Percentiles rank a stretch among this genome's conserved stretches.
These are phyloP conservation scores for Latrodectus geometricus DNA, from an alignment of 1,140 invertebrate genomes.

Conservation along the genomic window DNA sequence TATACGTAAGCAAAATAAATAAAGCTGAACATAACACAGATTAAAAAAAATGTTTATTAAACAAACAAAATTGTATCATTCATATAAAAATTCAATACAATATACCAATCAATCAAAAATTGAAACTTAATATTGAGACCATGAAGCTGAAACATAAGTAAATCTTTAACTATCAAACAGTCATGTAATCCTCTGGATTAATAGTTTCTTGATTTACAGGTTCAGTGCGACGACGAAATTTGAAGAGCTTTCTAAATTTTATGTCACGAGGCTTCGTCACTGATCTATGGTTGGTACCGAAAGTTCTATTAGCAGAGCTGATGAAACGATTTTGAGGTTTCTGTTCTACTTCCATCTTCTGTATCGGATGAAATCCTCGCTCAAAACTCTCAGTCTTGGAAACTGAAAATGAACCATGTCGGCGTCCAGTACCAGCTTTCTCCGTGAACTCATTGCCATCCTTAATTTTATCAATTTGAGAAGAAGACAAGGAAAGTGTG, in stretches of 20 bases:
- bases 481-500: constrained; percentile 37
- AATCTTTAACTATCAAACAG: constrained; percentile 20
- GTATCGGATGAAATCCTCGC: background rate
- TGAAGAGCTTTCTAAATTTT: constrained; percentile 46
- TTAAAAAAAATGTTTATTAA: no score
- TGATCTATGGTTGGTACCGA: constrained; percentile 50
- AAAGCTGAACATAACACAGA: no score
- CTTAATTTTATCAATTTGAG: constrained; percentile 28
- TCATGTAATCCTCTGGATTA: constrained; percentile 49
- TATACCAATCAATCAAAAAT: no score
- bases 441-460: background rate
- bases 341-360: background rate
- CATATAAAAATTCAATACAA: no score
- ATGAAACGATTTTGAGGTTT: constrained; percentile 35
- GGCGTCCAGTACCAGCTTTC: background rate
- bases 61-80: no score
- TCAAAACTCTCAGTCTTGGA: background rate
- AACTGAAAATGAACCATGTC: constrained; percentile 36
- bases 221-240: constrained; percentile 44
- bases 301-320: constrained; percentile 42
- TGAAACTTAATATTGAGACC: no score
- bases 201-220: background rate
- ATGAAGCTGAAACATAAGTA: background rate
- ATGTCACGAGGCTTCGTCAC: constrained; percentile 54
- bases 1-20: no score